Evolutionary conservation across 1,140 invertebrate species (phyloP).

Genomic region (Drosophila setifemur): DNA sequence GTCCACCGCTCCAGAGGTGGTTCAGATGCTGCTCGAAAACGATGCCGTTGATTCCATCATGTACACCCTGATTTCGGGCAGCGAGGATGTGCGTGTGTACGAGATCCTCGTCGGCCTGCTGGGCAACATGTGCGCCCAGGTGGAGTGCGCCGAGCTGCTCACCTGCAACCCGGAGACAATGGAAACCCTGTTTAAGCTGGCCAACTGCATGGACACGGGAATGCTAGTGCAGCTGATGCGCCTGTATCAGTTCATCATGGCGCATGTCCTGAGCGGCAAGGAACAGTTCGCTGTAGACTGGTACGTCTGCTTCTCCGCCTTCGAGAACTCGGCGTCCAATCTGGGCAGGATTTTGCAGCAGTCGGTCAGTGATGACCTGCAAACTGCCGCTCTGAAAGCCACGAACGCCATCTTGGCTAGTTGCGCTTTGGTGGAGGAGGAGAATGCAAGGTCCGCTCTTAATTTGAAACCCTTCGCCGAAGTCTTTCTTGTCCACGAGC

Average conservation of each 20-base stretch:
- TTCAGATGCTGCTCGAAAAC: constrained; percentile 86
- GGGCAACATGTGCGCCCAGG: constrained; percentile 86
- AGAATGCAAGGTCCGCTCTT: constrained; percentile 43
- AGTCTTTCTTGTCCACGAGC: constrained; percentile 62
- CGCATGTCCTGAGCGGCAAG: constrained; percentile 66
- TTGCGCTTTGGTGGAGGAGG: constrained; percentile 74
- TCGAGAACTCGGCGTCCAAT: constrained; percentile 83
- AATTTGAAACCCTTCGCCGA: constrained; percentile 65
- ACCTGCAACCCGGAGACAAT: constrained; percentile 82
- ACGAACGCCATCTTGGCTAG: constrained; percentile 84
- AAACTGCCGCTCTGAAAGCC: constrained; percentile 84
- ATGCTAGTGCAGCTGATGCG: constrained; percentile 87
- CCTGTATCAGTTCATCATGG: constrained; percentile 85
- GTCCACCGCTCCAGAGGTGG: constrained; percentile 88
- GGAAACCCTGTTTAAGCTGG: constrained; percentile 83
- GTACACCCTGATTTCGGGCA: constrained; percentile 80
- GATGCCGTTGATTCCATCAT: constrained; percentile 85
- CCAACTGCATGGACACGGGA: constrained; percentile 85
- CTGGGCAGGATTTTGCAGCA: constrained; percentile 87
- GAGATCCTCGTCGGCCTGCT: constrained; percentile 90
- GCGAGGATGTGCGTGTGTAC: constrained; percentile 84
- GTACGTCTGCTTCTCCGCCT: constrained; percentile 63
- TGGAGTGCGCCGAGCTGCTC: constrained; percentile 82
- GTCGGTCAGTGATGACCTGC: constrained; percentile 86
- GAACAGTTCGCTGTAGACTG: constrained; percentile 71